These are phyloP conservation scores for Bembecia ichneumoniformis DNA, from an alignment of 2,888 invertebrate species.

Conservation along the genomic window DNA sequence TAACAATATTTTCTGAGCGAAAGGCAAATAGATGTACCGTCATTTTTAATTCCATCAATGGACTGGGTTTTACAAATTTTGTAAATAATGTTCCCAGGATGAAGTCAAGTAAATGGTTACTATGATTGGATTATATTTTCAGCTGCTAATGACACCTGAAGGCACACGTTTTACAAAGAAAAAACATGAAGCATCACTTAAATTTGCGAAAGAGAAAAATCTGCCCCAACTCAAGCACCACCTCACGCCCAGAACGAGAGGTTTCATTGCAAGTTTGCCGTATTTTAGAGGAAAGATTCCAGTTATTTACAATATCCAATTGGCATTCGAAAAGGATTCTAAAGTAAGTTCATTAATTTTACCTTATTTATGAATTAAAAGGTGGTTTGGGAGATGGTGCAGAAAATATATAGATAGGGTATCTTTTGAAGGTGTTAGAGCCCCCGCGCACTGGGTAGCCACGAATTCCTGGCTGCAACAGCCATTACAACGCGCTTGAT, in stretches of 20 bases:
- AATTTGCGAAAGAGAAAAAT: slow-evolving; percentile 89
- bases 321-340: slow-evolving; percentile 78
- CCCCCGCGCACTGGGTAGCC: too few relatives aligned
- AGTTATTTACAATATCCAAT: slow-evolving; percentile 87
- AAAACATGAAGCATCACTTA: slow-evolving; percentile 89
- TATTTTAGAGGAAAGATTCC: slow-evolving; percentile 85
- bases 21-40: too few relatives aligned
- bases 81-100: too few relatives aligned
- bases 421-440: too few relatives aligned
- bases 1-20: too few relatives aligned
- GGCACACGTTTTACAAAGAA: slow-evolving; percentile 91
- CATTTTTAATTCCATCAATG: too few relatives aligned
- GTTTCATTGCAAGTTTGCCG: slow-evolving; percentile 89
- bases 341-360: slow-evolving; percentile 40
- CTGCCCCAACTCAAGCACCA: slow-evolving; percentile 90
- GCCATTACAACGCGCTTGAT: too few relatives aligned
- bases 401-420: too few relatives aligned
- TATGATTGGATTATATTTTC: slow-evolving; percentile 18
- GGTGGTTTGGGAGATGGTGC: too few relatives aligned
- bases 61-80: background rate
- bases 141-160: slow-evolving; percentile 92
- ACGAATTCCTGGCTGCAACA: too few relatives aligned
- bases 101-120: too few relatives aligned
- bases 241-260: slow-evolving; percentile 94
- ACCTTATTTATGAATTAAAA: too few relatives aligned